phyloP scores from a whole-genome alignment of 2,888 invertebrate genomes.

The Bombylius major region DNA sequence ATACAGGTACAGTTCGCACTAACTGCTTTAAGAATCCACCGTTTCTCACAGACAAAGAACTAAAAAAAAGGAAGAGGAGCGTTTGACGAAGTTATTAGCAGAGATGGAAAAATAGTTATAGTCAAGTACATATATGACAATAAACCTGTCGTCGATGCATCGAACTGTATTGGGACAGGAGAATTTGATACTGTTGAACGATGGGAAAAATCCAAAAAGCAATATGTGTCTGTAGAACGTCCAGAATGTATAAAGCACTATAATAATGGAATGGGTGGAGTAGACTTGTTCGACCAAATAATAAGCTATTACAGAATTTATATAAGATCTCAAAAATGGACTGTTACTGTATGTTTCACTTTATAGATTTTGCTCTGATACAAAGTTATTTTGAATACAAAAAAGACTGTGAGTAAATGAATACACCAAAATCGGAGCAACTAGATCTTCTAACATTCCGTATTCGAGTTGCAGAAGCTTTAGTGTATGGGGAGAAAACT shows the following conservation, averaged over 20 bases:
- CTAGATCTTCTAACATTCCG: too few species aligned
- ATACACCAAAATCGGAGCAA: too few species aligned
- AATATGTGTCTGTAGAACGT: constrained; percentile 15
- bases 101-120: constrained; percentile 11
- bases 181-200: constrained; percentile 15
- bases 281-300: constrained; percentile 18
- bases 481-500: too few species aligned
- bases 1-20: too few species aligned
- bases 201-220: constrained; percentile 14
- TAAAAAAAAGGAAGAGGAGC: too few species aligned
- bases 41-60: too few species aligned
- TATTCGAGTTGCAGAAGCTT: too few species aligned
- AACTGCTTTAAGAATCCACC: too few species aligned
- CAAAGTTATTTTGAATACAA: too few species aligned
- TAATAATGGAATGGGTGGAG: constrained; percentile 22
- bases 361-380: not conserved
- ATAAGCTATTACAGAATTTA: constrained; percentile 13
- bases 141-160: constrained; percentile 20
- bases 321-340: constrained; percentile 14
- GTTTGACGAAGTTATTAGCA: constrained; percentile 9
- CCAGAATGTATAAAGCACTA: constrained; percentile 19
- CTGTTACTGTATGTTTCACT: constrained; percentile 7
- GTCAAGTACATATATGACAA: constrained; percentile 23
- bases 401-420: too few species aligned
- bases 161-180: constrained; percentile 20